A percentile compares a stretch with the other conserved stretches of the same genome.
phyloP scores from a whole-genome alignment of 1,140 invertebrate genomes.

The Solenopsis fugax region DNA sequence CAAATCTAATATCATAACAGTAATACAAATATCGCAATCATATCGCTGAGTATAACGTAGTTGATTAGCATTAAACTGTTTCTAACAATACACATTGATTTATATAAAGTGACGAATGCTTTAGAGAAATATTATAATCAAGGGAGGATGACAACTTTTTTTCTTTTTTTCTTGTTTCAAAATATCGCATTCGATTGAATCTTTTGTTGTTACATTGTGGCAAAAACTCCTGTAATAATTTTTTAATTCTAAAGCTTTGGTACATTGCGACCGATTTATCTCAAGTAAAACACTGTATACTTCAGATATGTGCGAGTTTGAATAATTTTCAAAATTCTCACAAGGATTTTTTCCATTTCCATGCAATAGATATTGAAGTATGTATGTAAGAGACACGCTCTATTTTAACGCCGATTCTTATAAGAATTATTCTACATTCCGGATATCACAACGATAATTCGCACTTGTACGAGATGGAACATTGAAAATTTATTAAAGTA shows the following conservation, averaged over 20 bases:
- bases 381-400: slow-evolving; percentile 13
- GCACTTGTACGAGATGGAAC: slow-evolving; percentile 5
- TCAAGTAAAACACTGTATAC: background rate
- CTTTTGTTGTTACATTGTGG: background rate
- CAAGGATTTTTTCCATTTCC: slow-evolving; percentile 22
- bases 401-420: slow-evolving; percentile 3
- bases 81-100: slow-evolving; percentile 5
- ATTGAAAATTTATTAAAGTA: background rate
- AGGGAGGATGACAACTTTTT: background rate
- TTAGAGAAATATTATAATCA: background rate
- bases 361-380: slow-evolving; percentile 23
- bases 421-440: slow-evolving; percentile 50
- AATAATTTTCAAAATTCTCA: slow-evolving; percentile 19
- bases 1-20: slow-evolving; percentile 34
- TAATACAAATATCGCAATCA: slow-evolving; percentile 27
- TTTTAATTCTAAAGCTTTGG: background rate
- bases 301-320: background rate
- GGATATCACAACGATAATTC: background rate
- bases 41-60: slow-evolving; percentile 31
- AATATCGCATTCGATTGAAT: background rate
- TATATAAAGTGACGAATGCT: slow-evolving; percentile 11
- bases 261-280: background rate
- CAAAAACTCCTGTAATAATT: background rate
- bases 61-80: slow-evolving; percentile 11
- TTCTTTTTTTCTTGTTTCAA: background rate